Percentiles rank a stretch among this genome's conserved stretches.
These are phyloP conservation scores for Vicugna pacos DNA, from an alignment of 2,113 vertebrate genomes.

Conservation along the genomic window DNA sequence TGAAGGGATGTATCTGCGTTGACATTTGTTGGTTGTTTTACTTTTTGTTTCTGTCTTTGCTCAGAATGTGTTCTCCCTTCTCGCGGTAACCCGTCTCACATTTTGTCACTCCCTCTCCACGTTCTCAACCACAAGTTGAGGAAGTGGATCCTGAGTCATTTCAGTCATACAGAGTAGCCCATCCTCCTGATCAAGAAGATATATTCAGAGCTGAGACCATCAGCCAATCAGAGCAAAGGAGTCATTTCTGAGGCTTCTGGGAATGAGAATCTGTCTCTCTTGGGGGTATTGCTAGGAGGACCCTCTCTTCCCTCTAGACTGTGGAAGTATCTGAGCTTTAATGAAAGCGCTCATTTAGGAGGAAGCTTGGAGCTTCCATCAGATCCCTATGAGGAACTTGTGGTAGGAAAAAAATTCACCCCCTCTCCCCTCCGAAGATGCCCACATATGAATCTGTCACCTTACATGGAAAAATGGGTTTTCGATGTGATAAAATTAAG, in stretches of 20 bases:
- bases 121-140: background rate
- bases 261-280: background rate
- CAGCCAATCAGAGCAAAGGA: background rate
- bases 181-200: background rate
- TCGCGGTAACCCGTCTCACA: background rate
- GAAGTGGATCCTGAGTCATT: background rate
- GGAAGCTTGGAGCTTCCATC: background rate
- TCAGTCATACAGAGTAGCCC: background rate
- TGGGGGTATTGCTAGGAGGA: background rate
- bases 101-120: background rate
- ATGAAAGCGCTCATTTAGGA: background rate
- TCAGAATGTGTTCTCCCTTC: background rate
- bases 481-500: background rate
- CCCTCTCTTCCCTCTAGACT: background rate
- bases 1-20: constrained; percentile 1
- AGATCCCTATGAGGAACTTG: background rate
- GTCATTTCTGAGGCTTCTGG: background rate
- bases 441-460: background rate
- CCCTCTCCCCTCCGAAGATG: background rate
- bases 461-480: background rate
- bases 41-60: background rate
- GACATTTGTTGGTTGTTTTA: background rate
- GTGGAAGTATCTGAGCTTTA: background rate
- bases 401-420: background rate
- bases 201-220: background rate